These are phyloP conservation scores for Idaea dimidiata DNA, from an alignment of 2,888 invertebrate species.

Conservation along the genomic window DNA sequence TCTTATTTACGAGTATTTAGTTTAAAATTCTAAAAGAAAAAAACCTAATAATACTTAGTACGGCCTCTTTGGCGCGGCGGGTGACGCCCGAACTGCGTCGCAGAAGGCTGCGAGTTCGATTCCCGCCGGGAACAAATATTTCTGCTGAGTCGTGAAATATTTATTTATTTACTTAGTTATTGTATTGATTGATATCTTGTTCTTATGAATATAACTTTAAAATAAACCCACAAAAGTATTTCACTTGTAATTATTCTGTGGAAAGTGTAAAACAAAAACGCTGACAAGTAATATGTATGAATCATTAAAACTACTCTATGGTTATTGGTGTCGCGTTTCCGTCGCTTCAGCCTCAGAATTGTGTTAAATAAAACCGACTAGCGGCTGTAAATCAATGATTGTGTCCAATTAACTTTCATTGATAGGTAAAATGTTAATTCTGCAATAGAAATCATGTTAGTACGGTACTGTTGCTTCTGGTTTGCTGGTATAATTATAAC, in stretches of 20 bases:
- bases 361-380: conserved; percentile 3
- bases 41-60: background rate
- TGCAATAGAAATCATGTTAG: background rate
- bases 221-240: background rate
- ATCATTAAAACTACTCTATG: conserved; percentile 17
- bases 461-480: background rate
- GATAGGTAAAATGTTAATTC: background rate
- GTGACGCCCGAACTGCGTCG: too few relatives aligned
- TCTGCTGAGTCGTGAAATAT: too few relatives aligned
- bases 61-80: too few relatives aligned
- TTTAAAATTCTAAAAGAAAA: background rate
- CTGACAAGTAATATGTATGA: conserved; percentile 12
- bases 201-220: too few relatives aligned
- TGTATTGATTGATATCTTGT: background rate
- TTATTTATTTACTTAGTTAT: background rate
- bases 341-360: background rate
- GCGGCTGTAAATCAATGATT: background rate
- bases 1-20: background rate
- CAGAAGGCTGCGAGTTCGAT: too few relatives aligned
- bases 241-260: background rate
- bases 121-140: too few relatives aligned
- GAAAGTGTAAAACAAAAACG: conserved; percentile 4
- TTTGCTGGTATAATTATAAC: background rate
- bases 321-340: conserved; percentile 4
- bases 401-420: background rate